Percentiles rank a stretch among this genome's conserved stretches.
phyloP scores from a whole-genome alignment of 2,113 vertebrate genomes.

The Gambusia holbrooki region DNA sequence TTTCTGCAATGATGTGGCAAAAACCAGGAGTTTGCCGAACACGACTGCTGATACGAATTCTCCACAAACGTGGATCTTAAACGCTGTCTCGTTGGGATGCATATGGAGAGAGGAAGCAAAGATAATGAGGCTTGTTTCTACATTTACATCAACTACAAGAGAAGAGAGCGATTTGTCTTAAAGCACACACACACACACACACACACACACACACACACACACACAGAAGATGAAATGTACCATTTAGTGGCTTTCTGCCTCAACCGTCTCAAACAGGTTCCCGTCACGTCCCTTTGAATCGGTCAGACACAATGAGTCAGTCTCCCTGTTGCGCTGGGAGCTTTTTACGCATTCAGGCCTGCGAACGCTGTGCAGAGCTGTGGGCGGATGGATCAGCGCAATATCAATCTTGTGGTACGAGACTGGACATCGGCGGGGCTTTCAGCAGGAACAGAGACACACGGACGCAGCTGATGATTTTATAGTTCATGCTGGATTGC shows the following conservation, averaged over 20 bases:
- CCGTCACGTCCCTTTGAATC: constrained; percentile 36
- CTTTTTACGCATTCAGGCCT: constrained; percentile 25
- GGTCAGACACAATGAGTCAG: constrained; percentile 49
- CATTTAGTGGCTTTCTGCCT: constrained; percentile 21
- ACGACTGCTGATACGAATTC: background rate
- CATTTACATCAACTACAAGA: constrained; percentile 50
- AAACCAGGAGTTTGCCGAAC: background rate
- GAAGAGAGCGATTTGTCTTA: constrained; percentile 51
- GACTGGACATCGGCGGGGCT: constrained; percentile 29
- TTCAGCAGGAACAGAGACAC: background rate
- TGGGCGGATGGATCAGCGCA: constrained; percentile 22
- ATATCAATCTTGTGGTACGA: constrained; percentile 27
- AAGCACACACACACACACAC: background rate
- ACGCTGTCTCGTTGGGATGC: constrained; percentile 22
- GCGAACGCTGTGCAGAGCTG: constrained; percentile 33
- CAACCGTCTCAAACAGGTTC: constrained; percentile 45
- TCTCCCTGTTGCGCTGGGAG: constrained; percentile 19
- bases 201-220: background rate
- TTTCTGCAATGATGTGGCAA: background rate
- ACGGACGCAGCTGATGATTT: background rate
- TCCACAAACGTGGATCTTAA: constrained; percentile 5
- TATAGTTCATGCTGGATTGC: background rate
- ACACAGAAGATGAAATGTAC: background rate
- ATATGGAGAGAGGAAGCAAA: constrained; percentile 35
- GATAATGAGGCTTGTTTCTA: constrained; percentile 33